Percentiles rank a stretch among this genome's conserved stretches.
phyloP scores from a whole-genome alignment of 2,113 vertebrate genomes.

The Atrichornis clamosus region DNA sequence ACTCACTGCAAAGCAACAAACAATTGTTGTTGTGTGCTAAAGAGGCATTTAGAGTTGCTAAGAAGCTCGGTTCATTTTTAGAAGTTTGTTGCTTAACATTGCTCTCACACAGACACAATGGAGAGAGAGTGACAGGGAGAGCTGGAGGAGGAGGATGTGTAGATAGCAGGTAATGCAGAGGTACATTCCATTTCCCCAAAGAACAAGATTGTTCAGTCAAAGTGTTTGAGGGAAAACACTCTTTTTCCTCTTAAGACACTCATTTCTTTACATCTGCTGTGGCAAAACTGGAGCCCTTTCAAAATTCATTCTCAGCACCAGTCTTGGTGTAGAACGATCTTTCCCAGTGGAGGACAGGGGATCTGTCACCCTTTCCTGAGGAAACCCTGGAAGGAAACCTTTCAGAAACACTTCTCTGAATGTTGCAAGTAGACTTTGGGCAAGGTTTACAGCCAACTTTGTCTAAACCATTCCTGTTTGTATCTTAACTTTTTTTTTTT shows the following conservation, averaged over 20 bases:
- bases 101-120: not conserved
- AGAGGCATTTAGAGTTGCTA: not conserved
- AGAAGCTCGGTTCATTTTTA: not conserved
- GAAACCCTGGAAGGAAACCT: not conserved
- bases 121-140: not conserved
- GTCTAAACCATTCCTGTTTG: not conserved
- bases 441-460: not conserved
- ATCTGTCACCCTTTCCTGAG: not conserved
- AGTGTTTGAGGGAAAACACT: not conserved
- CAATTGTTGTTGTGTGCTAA: not conserved
- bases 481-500: not conserved
- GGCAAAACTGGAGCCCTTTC: not conserved
- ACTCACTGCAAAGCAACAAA: not conserved
- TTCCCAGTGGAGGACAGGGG: not conserved
- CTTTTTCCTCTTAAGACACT: not conserved
- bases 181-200: not conserved
- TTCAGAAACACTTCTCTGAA: not conserved
- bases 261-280: not conserved
- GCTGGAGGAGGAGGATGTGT: not conserved
- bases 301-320: not conserved
- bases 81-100: not conserved
- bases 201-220: not conserved
- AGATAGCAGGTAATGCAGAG: not conserved
- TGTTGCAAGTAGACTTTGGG: not conserved
- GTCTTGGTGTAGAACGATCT: accelerated